Evolutionary conservation across 2,888 invertebrate genomes (phyloP), one percentile per base, ranked within the genome.

Genomic region (Suillia variegata): DNA sequence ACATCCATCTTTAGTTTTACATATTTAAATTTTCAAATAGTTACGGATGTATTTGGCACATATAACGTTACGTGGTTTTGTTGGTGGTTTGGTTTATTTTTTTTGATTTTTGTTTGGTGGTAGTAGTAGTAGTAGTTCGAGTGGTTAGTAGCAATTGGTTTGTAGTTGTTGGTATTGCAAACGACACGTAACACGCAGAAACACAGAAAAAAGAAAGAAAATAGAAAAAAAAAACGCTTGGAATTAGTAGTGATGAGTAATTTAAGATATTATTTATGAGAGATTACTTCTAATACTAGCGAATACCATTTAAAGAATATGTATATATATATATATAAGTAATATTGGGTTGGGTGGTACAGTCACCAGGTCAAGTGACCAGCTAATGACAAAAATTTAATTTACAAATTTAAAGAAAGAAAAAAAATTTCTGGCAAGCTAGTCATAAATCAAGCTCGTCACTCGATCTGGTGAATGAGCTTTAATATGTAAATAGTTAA

Each of bases 1-100:
- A 93, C 91, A 88, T 94, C 93, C 93, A 94, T 93, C 93, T 94
- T 91, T 84, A 76, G 80, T 79, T 70, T 69, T 65, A 24, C 26
- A 10, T 26, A 26, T 26, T 6, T 26, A 10, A 26, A n/a, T n/a
- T n/a, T n/a, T n/a, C n/a, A 67, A 57, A 63, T 55, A 58, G 54
- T 56, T 45, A 58, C 8, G 62, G 38, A 75, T 75, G 71, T 65
- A n/a, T n/a, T n/a, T n/a, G n/a, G n/a, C n/a, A n/a, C n/a, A n/a
- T n/a, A n/a, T n/a, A n/a, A n/a, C 59, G 59, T 63, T 57, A 63
- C 31, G 52, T 51, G 33, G 54, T 38, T 34, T 59, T 56, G 55
- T 54, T 51, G 20, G 57, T 63, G 59, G 57, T 22, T 49, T 42
- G 26, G 47, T 17, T 12, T 26, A 42, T 26, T 26, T 26, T 26